Evolutionary conservation across 2,888 invertebrate genomes (phyloP), one percentile per base, ranked within the genome.

Genomic region (Nezara viridula): DNA sequence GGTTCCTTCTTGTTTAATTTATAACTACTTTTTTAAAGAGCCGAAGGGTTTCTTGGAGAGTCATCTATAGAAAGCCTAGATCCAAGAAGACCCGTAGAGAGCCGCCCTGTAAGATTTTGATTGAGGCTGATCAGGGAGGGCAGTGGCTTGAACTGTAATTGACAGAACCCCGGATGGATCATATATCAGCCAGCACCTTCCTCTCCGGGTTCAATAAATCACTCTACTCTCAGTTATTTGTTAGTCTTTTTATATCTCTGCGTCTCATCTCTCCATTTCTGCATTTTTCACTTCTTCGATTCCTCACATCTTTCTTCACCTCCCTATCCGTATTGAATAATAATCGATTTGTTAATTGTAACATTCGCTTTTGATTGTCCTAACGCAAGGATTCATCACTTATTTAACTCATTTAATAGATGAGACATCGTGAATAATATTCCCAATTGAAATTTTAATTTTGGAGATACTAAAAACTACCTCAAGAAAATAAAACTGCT

Each of bases 251-350:
- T 73, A 32, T 73, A 37, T 73, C 66, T 73, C 32, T 73, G 10
- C 66, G 66, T 73, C 37, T 73, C 66, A 73, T 73, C 66, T 73
- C 7, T 73, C 37, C 66, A 73, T 32, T 73, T 73, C 66, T 73
- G 66, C 66, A 73, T 73, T 73, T 73, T 73, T 73, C 66, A 73
- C 66, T 73, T 73, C 66, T 73, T 37, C 66, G 37, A 73, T 73
- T 32, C 19, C 27, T 73, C 66, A 73, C 19, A 9, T 37, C 37
- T 73, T 73, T 73, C 37, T 73, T 73, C 37, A 37, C 66, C 66
- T 73, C 2, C 9, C 4, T 9, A 27, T 37, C 37, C 19, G 1
- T 37, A 21, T 37, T 37, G 66, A 73, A 73, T 73, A 73, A 37
- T 37, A 37, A 73, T 73, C 37, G 32, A 27, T 37, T 3, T 7